phyloP scores from a whole-genome alignment of 2,113 vertebrate species.

The Isurus oxyrinchus region DNA sequence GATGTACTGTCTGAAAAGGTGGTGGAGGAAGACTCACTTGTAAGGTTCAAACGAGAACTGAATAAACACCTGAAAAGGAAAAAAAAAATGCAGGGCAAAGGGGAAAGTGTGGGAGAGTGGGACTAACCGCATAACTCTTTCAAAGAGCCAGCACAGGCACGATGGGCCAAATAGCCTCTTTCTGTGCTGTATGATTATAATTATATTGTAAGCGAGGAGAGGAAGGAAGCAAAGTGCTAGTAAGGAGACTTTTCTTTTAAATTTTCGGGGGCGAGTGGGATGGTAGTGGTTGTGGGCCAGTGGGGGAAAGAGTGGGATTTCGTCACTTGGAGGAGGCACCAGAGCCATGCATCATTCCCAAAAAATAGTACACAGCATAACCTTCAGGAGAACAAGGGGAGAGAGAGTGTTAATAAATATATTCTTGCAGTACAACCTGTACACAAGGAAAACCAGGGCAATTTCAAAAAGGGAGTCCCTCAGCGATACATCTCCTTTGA shows the following conservation, averaged over 20 bases:
- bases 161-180: too few species aligned
- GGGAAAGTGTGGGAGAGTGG: not conserved
- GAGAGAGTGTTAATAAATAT: not conserved
- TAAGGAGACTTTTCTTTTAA: not conserved
- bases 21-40: too few species aligned
- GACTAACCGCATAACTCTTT: not conserved
- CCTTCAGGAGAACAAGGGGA: not conserved
- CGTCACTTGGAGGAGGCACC: not conserved
- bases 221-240: not conserved
- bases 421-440: slow-evolving; percentile 19
- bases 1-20: not conserved
- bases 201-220: not conserved
- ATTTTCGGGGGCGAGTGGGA: not conserved
- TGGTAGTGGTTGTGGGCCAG: not conserved
- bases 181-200: too few species aligned
- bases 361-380: not conserved
- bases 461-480: slow-evolving; percentile 15
- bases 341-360: not conserved
- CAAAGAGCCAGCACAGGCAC: not conserved
- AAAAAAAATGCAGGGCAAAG: not conserved
- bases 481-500: not conserved
- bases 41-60: not conserved
- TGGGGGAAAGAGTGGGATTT: not conserved
- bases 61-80: not conserved
- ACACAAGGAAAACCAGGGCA: slow-evolving; percentile 25